Evolutionary conservation across 2,113 vertebrate species (phyloP), one percentile per base, ranked within the genome.

Genomic region (Gavialis gangeticus): DNA sequence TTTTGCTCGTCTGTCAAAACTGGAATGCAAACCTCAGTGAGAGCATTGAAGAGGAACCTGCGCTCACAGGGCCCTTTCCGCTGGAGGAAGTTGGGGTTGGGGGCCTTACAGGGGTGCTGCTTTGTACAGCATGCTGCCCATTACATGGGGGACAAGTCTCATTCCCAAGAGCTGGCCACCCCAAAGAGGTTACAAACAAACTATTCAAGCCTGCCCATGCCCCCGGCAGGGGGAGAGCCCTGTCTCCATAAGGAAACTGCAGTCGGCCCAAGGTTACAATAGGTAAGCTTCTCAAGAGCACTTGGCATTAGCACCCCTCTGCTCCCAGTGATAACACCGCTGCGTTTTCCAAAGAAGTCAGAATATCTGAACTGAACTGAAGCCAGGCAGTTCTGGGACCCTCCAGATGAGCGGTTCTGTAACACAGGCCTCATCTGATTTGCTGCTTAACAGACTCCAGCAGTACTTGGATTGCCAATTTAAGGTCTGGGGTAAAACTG

Each of bases 1-100:
- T 99, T 99, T 97, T 99, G 99, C 54, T 99, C 99, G 1, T 99
- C 99, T 0, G 99, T 99, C 98, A 99, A 98, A 12, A 92, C 99
- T 99, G 95, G 87, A 95, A 75, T 0, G 54, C 58, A 90, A 87
- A 9, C 63, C 6, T 75, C 14, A 10, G 19, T 97, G 91, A 96
- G 88, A 21, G 58, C 73, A 9, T 46, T 13, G 69, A 57, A 46
- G 55, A 59, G 4, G 12, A 55, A 71, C 7, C 30, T 0, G 2
- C 1, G 21, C 62, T 7, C 0, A 0, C 1, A 17, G 62, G 78
- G 84, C 46, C 4, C 1, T 16, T 30, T 63, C 71, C 90, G 46
- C 46, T 46, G 46, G 46, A 46, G 46, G 46, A 46, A 46, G 46
- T 46, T 7, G 21, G 24, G 5, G 69, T 22, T 13, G 69, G 22